Conservation (phyloP, 2,797 vertebrate genomes). For the Austrolebias charrua region DNA sequence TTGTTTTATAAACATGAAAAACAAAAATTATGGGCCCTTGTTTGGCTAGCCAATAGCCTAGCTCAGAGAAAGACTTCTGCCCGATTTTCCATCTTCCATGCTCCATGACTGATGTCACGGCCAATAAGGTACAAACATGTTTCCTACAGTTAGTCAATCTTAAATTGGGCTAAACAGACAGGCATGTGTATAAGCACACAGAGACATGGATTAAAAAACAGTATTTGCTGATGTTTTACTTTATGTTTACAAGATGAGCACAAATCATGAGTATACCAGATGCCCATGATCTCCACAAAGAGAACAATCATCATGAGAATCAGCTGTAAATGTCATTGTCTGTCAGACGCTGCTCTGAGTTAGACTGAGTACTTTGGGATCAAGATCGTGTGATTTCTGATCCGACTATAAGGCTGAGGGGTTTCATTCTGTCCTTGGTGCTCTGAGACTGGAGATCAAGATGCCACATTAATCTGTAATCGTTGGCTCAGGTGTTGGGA, state of each 20-base stretch:
- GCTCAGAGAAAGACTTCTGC: too few species aligned
- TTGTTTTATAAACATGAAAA: too few species aligned
- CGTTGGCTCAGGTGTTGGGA: slow-evolving; percentile 65
- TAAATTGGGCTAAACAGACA: too few species aligned
- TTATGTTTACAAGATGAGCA: neutral
- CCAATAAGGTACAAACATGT: too few species aligned
- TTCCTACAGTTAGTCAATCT: too few species aligned
- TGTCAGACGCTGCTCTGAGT: slow-evolving; percentile 47
- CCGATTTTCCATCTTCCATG: too few species aligned
- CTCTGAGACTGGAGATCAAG: slow-evolving; percentile 60
- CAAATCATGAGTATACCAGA: neutral
- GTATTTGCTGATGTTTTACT: too few species aligned
- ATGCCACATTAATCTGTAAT: slow-evolving; percentile 64
- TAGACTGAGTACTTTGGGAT: slow-evolving; percentile 42
- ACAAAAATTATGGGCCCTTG: too few species aligned
- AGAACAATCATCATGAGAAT: slow-evolving; percentile 39
- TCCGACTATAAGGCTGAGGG: slow-evolving; percentile 32
- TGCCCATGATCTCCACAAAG: slow-evolving; percentile 7
- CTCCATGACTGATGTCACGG: too few species aligned
- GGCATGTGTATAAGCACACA: too few species aligned
- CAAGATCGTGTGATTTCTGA: slow-evolving; percentile 54
- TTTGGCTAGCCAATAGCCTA: too few species aligned
- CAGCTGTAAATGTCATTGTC: slow-evolving; percentile 33
- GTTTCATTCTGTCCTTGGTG: slow-evolving; percentile 55
- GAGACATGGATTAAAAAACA: neutral